Percentiles rank a stretch among this genome's conserved stretches.
These are phyloP conservation scores for Zapornia atra DNA, from an alignment of 2,113 vertebrate genomes.

Conservation along the genomic window DNA sequence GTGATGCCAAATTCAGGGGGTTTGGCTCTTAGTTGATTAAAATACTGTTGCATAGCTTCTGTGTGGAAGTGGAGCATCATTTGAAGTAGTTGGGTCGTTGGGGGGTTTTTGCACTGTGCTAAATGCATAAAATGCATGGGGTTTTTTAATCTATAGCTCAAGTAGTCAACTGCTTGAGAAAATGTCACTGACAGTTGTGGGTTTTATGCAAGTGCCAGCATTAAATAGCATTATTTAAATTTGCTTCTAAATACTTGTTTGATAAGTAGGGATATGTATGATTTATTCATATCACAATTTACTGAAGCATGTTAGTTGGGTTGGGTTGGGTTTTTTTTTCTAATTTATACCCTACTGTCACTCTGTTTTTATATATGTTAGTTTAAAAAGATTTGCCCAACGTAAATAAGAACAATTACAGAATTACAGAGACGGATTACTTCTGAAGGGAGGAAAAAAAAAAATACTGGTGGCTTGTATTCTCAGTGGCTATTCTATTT, in stretches of 20 bases:
- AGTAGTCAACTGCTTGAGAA: slow-evolving; percentile 51
- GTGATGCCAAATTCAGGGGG: background rate
- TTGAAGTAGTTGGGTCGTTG: background rate
- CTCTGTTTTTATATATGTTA: slow-evolving; percentile 67
- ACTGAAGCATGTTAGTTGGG: slow-evolving; percentile 62
- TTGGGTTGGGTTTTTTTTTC: background rate
- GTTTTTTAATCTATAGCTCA: slow-evolving; percentile 58
- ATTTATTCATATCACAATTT: slow-evolving; percentile 75
- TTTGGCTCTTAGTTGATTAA: background rate
- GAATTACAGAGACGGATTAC: slow-evolving; percentile 75
- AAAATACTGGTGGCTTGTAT: slow-evolving; percentile 42
- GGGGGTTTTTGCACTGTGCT: background rate
- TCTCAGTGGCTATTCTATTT: slow-evolving; percentile 75
- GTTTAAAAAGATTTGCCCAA: slow-evolving; percentile 70
- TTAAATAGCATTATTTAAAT: slow-evolving; percentile 76
- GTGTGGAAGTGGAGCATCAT: background rate
- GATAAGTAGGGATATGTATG: slow-evolving; percentile 69
- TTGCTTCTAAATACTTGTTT: slow-evolving; percentile 71
- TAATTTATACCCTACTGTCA: slow-evolving; percentile 68
- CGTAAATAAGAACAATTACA: slow-evolving; percentile 78
- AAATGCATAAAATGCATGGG: slow-evolving; percentile 11
- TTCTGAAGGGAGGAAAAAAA: slow-evolving; percentile 30
- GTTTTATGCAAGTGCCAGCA: slow-evolving; percentile 61
- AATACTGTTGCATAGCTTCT: background rate
- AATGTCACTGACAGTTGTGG: slow-evolving; percentile 33